These are phyloP conservation scores for Eupeodes latifasciatus DNA, from an alignment of 2,888 invertebrate genomes.

Conservation along the genomic window DNA sequence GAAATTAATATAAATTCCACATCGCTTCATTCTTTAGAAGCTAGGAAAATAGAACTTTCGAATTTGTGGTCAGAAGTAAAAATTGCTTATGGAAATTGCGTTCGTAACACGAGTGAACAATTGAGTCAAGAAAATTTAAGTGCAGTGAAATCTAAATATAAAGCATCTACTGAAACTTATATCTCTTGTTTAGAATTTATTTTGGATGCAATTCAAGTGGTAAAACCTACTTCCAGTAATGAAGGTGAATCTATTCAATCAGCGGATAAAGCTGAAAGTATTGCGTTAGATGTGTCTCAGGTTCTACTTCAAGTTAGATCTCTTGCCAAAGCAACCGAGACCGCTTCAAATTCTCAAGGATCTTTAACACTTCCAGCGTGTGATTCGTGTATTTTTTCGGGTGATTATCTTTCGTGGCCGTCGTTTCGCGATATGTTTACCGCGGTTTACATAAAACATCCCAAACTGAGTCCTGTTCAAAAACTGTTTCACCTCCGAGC, in stretches of 20 bases:
- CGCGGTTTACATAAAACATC: constrained; percentile 13
- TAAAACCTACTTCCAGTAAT: too few species aligned
- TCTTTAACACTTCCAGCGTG: background rate
- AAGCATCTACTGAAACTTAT: background rate
- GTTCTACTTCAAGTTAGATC: background rate
- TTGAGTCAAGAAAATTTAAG: background rate
- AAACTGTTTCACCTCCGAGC: background rate
- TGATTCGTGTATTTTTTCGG: background rate
- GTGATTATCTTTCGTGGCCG: background rate
- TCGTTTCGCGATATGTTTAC: background rate
- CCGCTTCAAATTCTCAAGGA: background rate
- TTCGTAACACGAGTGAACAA: background rate
- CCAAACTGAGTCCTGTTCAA: background rate
- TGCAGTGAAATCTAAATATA: background rate
- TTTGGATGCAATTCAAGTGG: background rate
- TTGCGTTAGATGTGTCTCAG: constrained; percentile 3
- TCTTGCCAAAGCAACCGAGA: background rate
- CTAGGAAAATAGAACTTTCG: background rate
- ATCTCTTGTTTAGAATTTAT: background rate
- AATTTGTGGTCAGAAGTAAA: background rate
- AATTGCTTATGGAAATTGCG: background rate
- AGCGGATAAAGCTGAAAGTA: background rate
- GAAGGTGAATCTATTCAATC: too few species aligned
- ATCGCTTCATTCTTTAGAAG: background rate
- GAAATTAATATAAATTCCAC: background rate